Evolutionary conservation across 2,888 invertebrate genomes (phyloP), one percentile per base, ranked within the genome.

Genomic region (Eudasyphora cyanicolor): DNA sequence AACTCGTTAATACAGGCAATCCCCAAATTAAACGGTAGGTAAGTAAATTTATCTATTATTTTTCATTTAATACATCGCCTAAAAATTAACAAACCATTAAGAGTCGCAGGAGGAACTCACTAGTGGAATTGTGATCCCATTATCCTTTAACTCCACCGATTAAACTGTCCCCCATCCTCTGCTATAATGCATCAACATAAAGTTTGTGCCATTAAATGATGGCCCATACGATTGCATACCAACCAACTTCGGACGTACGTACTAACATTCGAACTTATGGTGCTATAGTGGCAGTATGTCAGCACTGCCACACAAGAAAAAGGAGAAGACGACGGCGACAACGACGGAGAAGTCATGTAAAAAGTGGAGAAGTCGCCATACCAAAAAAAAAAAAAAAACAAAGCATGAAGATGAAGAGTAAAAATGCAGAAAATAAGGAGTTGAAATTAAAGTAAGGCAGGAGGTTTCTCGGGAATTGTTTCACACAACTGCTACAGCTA

Each of bases 401-500:
- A 54, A 17, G 21, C 24, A 54, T 29, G 27, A 60, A 14, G 67
- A 67, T 38, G 67, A 35, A 64, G 32, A 35, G 38, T 35, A 45
- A 51, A 51, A 64, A 19, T 35, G 32, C 1, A 38, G 19, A 77
- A 79, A 78, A 85, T 70, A 89, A 89, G 90, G 89, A 90, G 89
- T 86, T 87, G 87, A 88, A 90, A 89, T 88, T 88, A 87, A 91
- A 91, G 91, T 91, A 91, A 91, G 91, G 91, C 91, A 91, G 91
- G 91, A 91, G 91, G 91, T 91, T 90, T 90, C 89, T 91, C 89
- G 91, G 87, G 82, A 87, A 88, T 79, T 82, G 81, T 83, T 79
- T 77, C 76, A 84, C 81, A 35, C 38, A 51, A 67, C n/a, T 38
- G 35, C 38, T 87, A 87, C 87, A 87, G 88, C 89, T 88, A 87